Percentiles rank a stretch among this genome's conserved stretches.
Evolutionary conservation across 2,113 vertebrate genomes (phyloP).

Genomic region (Recurvirostra avosetta): DNA sequence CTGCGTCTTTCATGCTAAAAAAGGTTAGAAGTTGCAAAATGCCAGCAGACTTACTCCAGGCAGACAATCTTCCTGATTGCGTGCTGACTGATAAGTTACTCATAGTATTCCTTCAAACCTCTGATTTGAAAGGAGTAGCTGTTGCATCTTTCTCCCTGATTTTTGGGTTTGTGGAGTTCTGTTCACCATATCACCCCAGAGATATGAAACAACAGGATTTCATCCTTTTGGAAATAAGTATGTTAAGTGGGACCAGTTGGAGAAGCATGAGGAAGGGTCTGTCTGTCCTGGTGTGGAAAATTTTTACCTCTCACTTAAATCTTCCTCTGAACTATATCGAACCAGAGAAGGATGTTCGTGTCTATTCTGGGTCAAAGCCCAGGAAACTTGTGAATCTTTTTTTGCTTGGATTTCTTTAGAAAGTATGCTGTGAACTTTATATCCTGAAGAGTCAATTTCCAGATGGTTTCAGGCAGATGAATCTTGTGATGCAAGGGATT

Average conservation of each 20-base stretch:
- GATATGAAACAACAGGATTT: not conserved
- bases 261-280: not conserved
- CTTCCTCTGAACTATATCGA: not conserved
- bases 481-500: conserved; percentile 69
- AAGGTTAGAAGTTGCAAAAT: not conserved
- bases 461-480: conserved; percentile 62
- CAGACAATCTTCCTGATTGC: not conserved
- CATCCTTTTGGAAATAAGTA: not conserved
- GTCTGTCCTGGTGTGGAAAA: not conserved
- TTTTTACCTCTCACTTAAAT: conserved; percentile 15
- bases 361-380: conserved; percentile 52
- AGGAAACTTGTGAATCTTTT: conserved; percentile 55
- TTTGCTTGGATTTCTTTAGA: conserved; percentile 47
- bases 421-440: conserved; percentile 61
- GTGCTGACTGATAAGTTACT: not conserved
- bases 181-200: not conserved
- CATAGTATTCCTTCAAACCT: not conserved
- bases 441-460: conserved; percentile 67
- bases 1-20: not conserved
- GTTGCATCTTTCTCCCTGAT: not conserved
- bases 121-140: not conserved
- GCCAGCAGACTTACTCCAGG: not conserved
- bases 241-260: not conserved
- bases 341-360: conserved; percentile 1
- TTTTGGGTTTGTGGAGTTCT: not conserved